Conservation (phyloP, 2,797 vertebrate genomes). For the Micrastur ruficollis region DNA sequence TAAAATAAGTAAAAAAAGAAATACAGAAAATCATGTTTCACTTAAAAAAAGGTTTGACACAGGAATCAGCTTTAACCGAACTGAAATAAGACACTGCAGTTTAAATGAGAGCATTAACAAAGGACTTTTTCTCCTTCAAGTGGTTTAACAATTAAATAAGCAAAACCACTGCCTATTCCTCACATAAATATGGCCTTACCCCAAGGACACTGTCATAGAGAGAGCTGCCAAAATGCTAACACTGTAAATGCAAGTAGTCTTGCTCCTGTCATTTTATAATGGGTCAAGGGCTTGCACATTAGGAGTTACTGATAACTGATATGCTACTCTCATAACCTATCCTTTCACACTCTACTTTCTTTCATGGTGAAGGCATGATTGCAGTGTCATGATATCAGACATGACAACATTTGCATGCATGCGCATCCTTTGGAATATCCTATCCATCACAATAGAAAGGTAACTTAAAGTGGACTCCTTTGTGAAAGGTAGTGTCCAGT, state of each 20-base stretch:
- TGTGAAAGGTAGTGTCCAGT: not conserved
- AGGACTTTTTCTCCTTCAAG: not conserved
- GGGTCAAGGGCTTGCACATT: not conserved
- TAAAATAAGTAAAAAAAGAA: not conserved
- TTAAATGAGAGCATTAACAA: not conserved
- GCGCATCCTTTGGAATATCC: not conserved
- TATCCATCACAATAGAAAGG: not conserved
- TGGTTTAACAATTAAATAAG: not conserved
- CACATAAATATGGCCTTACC: not conserved
- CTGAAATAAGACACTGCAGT: not conserved
- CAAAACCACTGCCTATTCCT: not conserved
- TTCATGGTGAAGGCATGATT: not conserved
- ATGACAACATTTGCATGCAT: not conserved
- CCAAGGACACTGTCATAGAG: not conserved
- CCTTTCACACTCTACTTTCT: not conserved
- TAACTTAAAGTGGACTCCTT: not conserved
- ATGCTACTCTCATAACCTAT: not conserved
- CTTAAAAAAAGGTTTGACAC: not conserved
- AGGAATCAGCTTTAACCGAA: not conserved
- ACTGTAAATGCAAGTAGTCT: not conserved
- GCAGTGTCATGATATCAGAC: not conserved
- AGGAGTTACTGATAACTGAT: no score
- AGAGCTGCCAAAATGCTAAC: not conserved
- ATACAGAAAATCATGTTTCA: not conserved
- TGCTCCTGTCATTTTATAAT: not conserved